Base-by-base conservation (phyloP, 2,113 vertebrate species). In the Trichomycterus rosablanca region DNA sequence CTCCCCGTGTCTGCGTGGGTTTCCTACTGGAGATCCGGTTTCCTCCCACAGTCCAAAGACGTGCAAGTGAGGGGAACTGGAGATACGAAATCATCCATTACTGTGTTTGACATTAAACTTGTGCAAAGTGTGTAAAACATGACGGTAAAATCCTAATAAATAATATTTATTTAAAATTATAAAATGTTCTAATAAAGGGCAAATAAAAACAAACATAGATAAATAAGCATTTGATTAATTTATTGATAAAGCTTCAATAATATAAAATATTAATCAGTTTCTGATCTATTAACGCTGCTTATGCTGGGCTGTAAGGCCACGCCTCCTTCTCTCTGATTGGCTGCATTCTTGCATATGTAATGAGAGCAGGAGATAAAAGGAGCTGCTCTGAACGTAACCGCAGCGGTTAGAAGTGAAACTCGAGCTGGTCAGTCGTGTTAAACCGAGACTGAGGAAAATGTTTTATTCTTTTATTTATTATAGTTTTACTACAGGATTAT, bases 271-370 rank as follows among this genome's bases (percentile, higher is more conserved):
- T 30, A 4, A 7, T 30, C 7, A 30, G 7, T 30, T 30, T 16
- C 11, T 19, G 12, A 35, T 34, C 4, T 6, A 18, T 52, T 3
- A 18, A 19, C 1, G 1, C 32, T n/a, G 30, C 26, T 7, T 7
- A 4, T 3, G 26, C 7, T 3, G 16, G 19, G 5, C 20, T 22
- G 14, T 6, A 7, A 4, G 34, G 7, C 24, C 43, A 22, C 56
- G 23, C 15, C 23, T 12, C 6, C 28, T 28, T 20, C 1, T 15
- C 20, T 43, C 35, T 54, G 14, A 54, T 63, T 45, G 49, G 60
- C 19, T 43, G 40, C 7, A 7, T 12, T 5, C 30, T 37, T 45
- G 60, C 49, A 63, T 63, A 63, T 54, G 34, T 3, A 54, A 26
- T 0, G n/a, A 19, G 24, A 34, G 55, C 46, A 22, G 48, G 35